These are phyloP conservation scores for Neodon shergylaensis DNA, from an alignment of 2,113 vertebrate genomes.

Conservation along the genomic window DNA sequence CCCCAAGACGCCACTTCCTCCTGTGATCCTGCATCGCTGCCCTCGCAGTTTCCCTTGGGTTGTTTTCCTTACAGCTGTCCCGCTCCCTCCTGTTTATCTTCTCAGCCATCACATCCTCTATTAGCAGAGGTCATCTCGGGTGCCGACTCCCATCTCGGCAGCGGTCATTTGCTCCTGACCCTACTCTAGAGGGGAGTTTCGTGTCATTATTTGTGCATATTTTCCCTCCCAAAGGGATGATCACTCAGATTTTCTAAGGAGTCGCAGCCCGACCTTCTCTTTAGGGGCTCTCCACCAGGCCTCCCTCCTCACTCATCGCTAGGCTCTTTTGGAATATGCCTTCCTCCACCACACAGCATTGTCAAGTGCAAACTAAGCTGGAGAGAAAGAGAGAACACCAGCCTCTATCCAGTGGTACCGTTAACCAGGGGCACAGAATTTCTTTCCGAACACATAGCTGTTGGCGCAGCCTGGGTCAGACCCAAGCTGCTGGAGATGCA, in stretches of 20 bases:
- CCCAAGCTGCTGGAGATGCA: background rate
- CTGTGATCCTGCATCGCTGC: background rate
- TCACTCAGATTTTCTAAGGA: conserved; percentile 71
- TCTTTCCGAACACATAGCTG: background rate
- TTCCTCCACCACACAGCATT: background rate
- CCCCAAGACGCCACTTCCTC: conserved; percentile 42
- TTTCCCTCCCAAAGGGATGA: conserved; percentile 75
- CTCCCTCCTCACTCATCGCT: background rate
- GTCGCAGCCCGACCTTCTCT: conserved; percentile 8
- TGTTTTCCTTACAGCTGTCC: conserved; percentile 54
- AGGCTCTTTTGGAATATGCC: background rate
- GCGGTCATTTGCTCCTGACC: conserved; percentile 79
- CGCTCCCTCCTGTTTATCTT: conserved; percentile 66
- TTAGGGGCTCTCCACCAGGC: background rate
- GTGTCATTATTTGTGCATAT: conserved; percentile 80
- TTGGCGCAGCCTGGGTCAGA: background rate
- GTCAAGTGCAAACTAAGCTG: background rate
- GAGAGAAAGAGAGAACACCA: background rate
- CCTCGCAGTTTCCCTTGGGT: conserved; percentile 55
- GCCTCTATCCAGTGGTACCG: background rate
- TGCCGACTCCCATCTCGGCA: conserved; percentile 64
- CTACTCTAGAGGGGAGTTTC: conserved; percentile 75
- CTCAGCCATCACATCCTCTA: conserved; percentile 10
- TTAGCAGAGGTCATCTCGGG: conserved; percentile 75
- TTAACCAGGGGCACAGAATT: background rate